Base-by-base conservation (phyloP, 2,888 invertebrate species). In the Morpho helenor region DNA sequence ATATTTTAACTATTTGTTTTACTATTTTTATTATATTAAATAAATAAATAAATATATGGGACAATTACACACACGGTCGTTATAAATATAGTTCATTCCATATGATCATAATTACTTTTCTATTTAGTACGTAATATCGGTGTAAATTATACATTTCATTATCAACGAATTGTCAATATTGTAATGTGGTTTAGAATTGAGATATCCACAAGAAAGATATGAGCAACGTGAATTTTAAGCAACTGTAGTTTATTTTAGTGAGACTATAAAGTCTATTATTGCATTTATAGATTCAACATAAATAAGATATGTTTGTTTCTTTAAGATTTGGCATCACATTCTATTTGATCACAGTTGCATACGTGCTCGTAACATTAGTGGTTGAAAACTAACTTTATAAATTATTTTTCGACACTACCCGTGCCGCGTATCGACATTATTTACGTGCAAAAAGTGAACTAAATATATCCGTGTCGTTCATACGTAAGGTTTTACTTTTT, bases 261-360 rank as follows among this genome's bases (percentile, higher is more conserved):
- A n/a, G 22, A 48, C 5, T 47, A 60, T 66, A 62, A 51, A 62
- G 62, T 52, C 55, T 48, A 60, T 48, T 52, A 56, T 62, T 7
- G 53, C 44, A 40, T 60, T 43, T 54, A 40, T 40, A 16, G 40
- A 52, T 46, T 50, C 49, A 39, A 45, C 50, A 39, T 59, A 53
- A 51, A 60, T 53, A 39, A 42, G 8, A 31, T 10, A 43, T 59
- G 60, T 57, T 58, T 62, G 50, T 56, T 62, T 62, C 56, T 52
- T 7, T 55, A 52, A 57, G 65, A 63, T 66, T 69, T 68, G 67
- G 68, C 68, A 67, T 63, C 52, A 52, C 54, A 64, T 65, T 66
- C 61, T 51, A 60, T 62, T 61, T 53, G 61, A 57, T 63, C 62
- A 61, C 65, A 67, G 62, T 61, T 60, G 49, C 49, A 56, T 56